Percentiles rank a stretch among this genome's conserved stretches.
phyloP scores from a whole-genome alignment of 2,113 vertebrate species.

The Tor tambroides region DNA sequence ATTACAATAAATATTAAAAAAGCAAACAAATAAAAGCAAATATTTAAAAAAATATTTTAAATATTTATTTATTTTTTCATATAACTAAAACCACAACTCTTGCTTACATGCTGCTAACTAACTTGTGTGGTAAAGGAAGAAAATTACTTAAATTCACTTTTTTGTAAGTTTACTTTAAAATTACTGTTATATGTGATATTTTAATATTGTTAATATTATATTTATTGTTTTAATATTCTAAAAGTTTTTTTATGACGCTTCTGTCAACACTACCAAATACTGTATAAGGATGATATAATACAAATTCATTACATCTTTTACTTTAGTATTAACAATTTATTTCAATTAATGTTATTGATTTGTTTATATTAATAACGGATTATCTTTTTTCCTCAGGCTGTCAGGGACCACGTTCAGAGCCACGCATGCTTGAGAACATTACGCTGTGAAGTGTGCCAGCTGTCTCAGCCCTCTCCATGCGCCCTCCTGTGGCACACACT shows the following conservation, averaged over 20 bases:
- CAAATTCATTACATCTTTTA: neutral
- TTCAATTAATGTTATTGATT: neutral
- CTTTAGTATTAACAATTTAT: neutral
- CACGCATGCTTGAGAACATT: constrained; percentile 87
- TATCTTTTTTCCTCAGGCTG: constrained; percentile 65
- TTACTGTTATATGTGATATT: neutral
- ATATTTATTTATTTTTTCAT: neutral
- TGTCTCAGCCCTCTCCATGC: constrained; percentile 85
- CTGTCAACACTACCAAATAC: too few species aligned
- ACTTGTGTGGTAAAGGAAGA: neutral
- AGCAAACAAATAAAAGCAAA: too few species aligned
- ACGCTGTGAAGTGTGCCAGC: constrained; percentile 85
- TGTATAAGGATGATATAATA: too few species aligned
- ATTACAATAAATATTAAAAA: neutral
- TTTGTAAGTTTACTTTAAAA: neutral
- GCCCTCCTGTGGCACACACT: constrained; percentile 92
- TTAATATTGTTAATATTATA: neutral
- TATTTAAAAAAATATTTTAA: too few species aligned
- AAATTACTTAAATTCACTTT: neutral
- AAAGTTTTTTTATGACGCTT: neutral
- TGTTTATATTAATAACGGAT: neutral
- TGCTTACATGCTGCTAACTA: neutral
- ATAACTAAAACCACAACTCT: neutral
- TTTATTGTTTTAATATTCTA: neutral
- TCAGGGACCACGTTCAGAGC: constrained; percentile 85